phyloP scores from a whole-genome alignment of 2,888 invertebrate genomes.

The Lypha dubia region DNA sequence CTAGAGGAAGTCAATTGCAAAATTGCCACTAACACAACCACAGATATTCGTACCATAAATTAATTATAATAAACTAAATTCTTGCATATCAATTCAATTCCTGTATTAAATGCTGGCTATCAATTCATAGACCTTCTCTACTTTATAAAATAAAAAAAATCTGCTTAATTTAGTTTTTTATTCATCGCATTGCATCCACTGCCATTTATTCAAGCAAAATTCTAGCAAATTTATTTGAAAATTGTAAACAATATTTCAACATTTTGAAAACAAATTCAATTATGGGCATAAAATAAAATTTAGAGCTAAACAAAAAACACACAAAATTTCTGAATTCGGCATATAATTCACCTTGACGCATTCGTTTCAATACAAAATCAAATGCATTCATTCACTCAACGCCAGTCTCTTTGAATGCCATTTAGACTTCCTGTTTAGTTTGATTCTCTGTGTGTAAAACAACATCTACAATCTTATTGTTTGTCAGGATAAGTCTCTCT shows the following conservation, averaged over 20 bases:
- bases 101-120: background rate
- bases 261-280: slow-evolving; percentile 46
- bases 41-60: too few relatives aligned
- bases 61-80: background rate
- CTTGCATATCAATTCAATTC: background rate
- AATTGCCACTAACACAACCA: too few relatives aligned
- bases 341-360: slow-evolving; percentile 56
- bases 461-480: slow-evolving; percentile 48
- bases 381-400: background rate
- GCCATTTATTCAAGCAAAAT: slow-evolving; percentile 20
- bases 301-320: background rate
- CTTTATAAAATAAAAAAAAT: background rate
- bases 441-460: slow-evolving; percentile 11
- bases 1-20: too few relatives aligned
- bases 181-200: background rate
- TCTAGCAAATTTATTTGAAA: slow-evolving; percentile 23
- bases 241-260: slow-evolving; percentile 34
- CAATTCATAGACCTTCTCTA: background rate
- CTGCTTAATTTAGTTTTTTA: too few relatives aligned
- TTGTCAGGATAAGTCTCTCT: slow-evolving; percentile 59
- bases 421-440: slow-evolving; percentile 16
- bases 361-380: slow-evolving; percentile 2
- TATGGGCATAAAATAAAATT: slow-evolving; percentile 33
- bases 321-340: slow-evolving; percentile 30
- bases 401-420: background rate